These are phyloP conservation scores for Tetraneura akinire DNA, from an alignment of 1,140 invertebrate species.

Conservation along the genomic window DNA sequence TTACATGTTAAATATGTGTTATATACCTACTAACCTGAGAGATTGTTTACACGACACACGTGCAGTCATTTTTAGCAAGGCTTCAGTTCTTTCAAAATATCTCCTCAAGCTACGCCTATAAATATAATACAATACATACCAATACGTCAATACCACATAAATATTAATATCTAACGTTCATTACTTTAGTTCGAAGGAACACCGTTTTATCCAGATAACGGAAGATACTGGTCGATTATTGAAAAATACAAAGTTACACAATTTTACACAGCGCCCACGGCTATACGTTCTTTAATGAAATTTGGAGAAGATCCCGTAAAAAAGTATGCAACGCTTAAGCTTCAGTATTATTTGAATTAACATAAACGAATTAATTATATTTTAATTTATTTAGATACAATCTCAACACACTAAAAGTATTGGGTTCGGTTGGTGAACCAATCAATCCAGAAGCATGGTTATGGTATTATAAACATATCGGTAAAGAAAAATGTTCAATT, in stretches of 20 bases:
- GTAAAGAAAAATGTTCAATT: constrained; percentile 80
- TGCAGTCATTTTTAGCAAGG: no score
- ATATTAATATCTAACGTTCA: background rate
- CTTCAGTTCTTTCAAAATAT: no score
- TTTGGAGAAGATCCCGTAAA: constrained; percentile 77
- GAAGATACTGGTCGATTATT: constrained; percentile 89
- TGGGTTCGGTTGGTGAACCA: constrained; percentile 95
- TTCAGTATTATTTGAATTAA: background rate
- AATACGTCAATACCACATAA: no score
- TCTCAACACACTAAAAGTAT: constrained; percentile 68
- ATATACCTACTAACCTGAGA: no score
- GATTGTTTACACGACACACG: no score
- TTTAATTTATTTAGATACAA: constrained; percentile 58
- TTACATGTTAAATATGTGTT: no score
- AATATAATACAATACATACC: no score
- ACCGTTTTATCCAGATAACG: constrained; percentile 85
- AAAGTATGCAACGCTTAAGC: constrained; percentile 60
- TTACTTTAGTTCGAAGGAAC: constrained; percentile 89
- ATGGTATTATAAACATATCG: constrained; percentile 92
- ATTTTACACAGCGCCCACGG: constrained; percentile 98
- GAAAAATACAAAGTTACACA: constrained; percentile 94
- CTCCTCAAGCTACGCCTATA: no score
- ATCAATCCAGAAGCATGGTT: constrained; percentile 98
- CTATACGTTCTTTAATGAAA: constrained; percentile 95
- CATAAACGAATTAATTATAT: background rate